Conservation (phyloP, 2,888 invertebrate species). For the Nemoura dubitans region DNA sequence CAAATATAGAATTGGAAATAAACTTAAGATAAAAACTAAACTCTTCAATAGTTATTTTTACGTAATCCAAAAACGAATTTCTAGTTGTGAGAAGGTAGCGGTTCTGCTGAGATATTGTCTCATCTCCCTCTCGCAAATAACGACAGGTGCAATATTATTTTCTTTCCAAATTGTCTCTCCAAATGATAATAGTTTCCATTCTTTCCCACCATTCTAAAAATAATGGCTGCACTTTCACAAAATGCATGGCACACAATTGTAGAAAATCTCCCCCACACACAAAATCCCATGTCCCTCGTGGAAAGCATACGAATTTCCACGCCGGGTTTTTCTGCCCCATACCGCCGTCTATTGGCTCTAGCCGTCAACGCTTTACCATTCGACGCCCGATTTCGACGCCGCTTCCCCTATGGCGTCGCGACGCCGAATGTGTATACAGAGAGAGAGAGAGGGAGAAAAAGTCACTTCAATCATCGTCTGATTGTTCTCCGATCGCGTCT, state of each 20-base stretch:
- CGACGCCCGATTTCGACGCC: not conserved
- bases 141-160: not conserved
- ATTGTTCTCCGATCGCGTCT: slow-evolving; percentile 3
- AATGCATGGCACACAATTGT: not conserved
- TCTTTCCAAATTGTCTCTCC: not conserved
- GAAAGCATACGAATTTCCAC: not conserved
- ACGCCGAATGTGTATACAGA: not conserved
- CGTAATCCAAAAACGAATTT: no score
- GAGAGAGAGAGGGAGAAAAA: not conserved
- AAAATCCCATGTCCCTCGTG: not conserved
- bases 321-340: not conserved
- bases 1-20: no score
- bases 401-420: not conserved
- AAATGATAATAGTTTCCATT: not conserved
- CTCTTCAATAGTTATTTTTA: no score
- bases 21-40: no score
- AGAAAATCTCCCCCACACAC: not conserved
- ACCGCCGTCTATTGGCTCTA: not conserved
- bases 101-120: no score
- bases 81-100: no score
- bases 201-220: not conserved
- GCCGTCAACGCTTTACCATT: not conserved
- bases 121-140: no score
- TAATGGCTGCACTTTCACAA: not conserved
- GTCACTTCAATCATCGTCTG: not conserved